phyloP scores from a whole-genome alignment of 1,140 invertebrate genomes.

The Pomacea maculata region DNA sequence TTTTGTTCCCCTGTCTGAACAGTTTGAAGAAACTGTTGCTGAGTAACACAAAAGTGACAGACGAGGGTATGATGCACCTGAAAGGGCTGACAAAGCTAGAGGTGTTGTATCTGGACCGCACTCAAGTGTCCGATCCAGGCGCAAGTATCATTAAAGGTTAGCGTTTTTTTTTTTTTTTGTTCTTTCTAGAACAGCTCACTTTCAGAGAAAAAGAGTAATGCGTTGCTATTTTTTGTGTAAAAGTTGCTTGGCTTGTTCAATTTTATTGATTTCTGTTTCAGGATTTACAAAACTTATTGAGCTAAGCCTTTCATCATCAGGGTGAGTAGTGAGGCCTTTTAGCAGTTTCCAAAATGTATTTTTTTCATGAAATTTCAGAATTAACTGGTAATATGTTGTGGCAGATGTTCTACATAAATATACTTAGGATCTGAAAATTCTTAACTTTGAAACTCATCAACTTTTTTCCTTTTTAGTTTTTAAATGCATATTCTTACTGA shows the following conservation, averaged over 20 bases:
- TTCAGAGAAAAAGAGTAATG: not conserved
- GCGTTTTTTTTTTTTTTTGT: not conserved
- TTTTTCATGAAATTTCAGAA: too few species aligned
- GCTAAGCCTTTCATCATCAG: slow-evolving; percentile 37
- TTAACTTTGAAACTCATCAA: not conserved
- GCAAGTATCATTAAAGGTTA: slow-evolving; percentile 37
- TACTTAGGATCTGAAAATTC: not conserved
- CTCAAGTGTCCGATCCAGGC: slow-evolving; percentile 40
- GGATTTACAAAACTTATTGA: slow-evolving; percentile 38
- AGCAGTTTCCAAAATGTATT: too few species aligned
- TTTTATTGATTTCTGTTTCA: slow-evolving; percentile 27
- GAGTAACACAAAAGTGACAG: slow-evolving; percentile 51
- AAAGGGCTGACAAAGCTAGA: slow-evolving; percentile 38
- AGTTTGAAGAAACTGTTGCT: slow-evolving; percentile 43
- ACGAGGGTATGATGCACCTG: slow-evolving; percentile 41
- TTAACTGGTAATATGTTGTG: too few species aligned
- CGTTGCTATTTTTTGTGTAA: not conserved
- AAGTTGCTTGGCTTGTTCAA: not conserved
- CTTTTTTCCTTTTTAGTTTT: not conserved
- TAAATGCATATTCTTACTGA: not conserved
- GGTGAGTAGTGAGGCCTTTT: slow-evolving; percentile 20
- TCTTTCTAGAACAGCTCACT: not conserved
- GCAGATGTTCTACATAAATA: not conserved
- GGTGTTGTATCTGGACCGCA: slow-evolving; percentile 45
- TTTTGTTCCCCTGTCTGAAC: slow-evolving; percentile 17